Conservation (phyloP, 2,888 invertebrate genomes). For the Mycalesis mineus region DNA sequence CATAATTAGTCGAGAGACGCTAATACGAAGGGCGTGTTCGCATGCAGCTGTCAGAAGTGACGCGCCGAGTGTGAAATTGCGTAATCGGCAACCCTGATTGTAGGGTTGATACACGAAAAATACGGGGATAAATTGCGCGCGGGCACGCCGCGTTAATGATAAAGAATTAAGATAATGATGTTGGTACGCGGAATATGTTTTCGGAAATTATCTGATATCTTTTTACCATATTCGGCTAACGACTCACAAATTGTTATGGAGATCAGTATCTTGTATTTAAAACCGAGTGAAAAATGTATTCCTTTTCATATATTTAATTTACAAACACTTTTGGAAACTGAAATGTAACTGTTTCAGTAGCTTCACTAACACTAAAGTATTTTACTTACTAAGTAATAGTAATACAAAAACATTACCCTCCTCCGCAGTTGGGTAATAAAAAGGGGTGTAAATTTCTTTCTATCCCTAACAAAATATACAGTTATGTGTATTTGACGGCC, state of each 20-base stretch:
- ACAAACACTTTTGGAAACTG: too few species aligned
- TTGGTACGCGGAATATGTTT: background rate
- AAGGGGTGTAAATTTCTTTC: too few species aligned
- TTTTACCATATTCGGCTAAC: background rate
- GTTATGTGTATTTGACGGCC: too few species aligned
- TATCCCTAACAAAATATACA: too few species aligned
- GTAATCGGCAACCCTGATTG: constrained; percentile 41
- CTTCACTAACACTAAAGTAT: too few species aligned
- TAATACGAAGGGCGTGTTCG: constrained; percentile 38
- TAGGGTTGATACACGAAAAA: constrained; percentile 33
- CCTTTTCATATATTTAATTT: too few species aligned
- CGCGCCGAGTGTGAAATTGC: constrained; percentile 46
- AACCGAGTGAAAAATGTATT: too few species aligned
- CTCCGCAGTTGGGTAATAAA: too few species aligned
- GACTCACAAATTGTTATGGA: background rate
- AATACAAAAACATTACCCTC: too few species aligned
- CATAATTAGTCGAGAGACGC: constrained; percentile 37
- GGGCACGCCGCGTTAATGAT: constrained; percentile 10
- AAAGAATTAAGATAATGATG: constrained; percentile 12
- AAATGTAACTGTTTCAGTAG: too few species aligned
- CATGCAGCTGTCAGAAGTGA: constrained; percentile 48
- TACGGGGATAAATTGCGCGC: constrained; percentile 18
- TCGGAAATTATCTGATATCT: constrained; percentile 1
- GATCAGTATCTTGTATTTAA: background rate
- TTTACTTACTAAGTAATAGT: too few species aligned